Evolutionary conservation across 1,140 invertebrate genomes (phyloP), one percentile per base, ranked within the genome.

Genomic region (Aculops lycopersici): DNA sequence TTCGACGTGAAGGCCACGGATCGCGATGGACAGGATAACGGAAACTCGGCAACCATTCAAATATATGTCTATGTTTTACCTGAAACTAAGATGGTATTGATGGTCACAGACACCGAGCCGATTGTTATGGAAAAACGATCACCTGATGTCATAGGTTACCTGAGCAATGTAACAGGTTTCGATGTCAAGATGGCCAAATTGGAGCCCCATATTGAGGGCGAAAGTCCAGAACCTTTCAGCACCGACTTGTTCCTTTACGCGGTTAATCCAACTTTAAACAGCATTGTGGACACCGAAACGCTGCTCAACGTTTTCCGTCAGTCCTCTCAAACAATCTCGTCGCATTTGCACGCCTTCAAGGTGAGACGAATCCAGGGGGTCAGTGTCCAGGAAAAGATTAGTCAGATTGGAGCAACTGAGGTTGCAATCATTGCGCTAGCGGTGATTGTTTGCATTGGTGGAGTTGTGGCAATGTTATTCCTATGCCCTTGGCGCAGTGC

Each of bases 1-100:
- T 78, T 79, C 50, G 74, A 79, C 57, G 74, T 80, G n/a, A 75
- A 75, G 56, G 76, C 75, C 3, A 77, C 72, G 0, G 76, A 81
- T 51, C 64, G 66, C 42, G 51, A 59, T 36, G 76, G 76, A 0
- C 68, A 69, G 24, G 68, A 74, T 46, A 69, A 73, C 50, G 75
- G 75, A 1, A 65, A 65, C 41, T 76, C 73, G 18, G 68, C 72
- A 17, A 75, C 77, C 38, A 69, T 70, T 36, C 77, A 76, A 51
- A 71, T 79, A 43, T 74, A 76, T 55, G 74, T 80, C 1, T 76
- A 78, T 53, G 67, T 79, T 4, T 54, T 80, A 36, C 72, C 78
- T 45, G 73, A 76, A 49, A 65, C 68, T 21, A 72, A 71, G 45
- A 70, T 78, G 53, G 61, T 79, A 12, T 67, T 75, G 0, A 63